Evolutionary conservation across 2,113 vertebrate species (phyloP), one percentile per base, ranked within the genome.

Genomic region (Hippocampus guttulatus): DNA sequence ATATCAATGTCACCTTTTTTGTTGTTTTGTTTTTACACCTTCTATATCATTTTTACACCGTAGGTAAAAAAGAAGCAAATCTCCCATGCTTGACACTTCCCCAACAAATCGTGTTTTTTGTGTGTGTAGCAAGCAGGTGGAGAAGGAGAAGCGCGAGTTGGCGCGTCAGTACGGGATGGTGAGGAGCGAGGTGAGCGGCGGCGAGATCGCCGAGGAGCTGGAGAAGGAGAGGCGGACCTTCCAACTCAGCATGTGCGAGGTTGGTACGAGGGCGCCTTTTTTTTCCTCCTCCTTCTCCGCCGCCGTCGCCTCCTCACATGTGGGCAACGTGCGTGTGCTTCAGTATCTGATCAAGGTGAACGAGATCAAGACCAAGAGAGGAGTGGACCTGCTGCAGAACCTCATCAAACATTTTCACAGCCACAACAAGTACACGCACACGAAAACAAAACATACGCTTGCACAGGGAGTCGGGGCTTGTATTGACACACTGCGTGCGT

Each of bases 211-310:
- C 0, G 88, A 89, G 80, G 88, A 89, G 63, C 84, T 89, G 0
- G 86, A 89, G 77, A 88, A 89, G 65, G 88, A 89, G 74, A 81
- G 88, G 30, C 83, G 88, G 64, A 82, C 83, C 68, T 89, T 89
- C 74, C 88, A 89, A 18, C 77, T 89, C 67, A 83, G 80, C 83
- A 89, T 89, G 88, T 89, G 88, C 27, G 88, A 89, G 81, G 88
- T 88, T 27, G 75, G 76, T 40, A 40, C 23, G 25, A 16, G 3
- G 11, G 21, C 2, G 18, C 63, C 9, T 33, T 55, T 20, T 11
- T 25, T 25, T 11, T 30, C n/a, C 1, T n/a, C 49, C 9, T 3
- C 61, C 5, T 20, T 16, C 21, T 21, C 25, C 2, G 21, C 18
- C 8, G 30, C 30, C 4, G 33, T 38, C 5, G 33, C 33, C 33